Percentiles rank a stretch among this genome's conserved stretches.
Evolutionary conservation across 2,797 vertebrate species (phyloP).

Genomic region (Melanotaenia parkinsoni): DNA sequence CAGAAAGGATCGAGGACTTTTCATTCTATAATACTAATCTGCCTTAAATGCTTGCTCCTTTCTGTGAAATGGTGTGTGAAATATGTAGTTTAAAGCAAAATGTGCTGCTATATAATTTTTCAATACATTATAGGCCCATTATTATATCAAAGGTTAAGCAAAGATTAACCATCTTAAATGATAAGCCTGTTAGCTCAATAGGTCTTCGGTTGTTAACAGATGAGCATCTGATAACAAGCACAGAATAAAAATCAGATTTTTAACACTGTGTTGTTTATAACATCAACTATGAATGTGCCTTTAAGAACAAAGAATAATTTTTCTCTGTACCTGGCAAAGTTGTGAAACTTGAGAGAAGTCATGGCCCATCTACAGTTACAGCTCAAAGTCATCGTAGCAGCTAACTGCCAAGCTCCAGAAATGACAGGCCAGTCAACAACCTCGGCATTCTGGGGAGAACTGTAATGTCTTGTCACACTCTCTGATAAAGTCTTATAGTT

Average conservation of each 20-base stretch:
- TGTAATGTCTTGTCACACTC: neutral
- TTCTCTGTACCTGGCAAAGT: constrained; percentile 3
- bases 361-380: neutral
- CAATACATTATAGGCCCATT: too few species aligned
- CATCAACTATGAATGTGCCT: neutral
- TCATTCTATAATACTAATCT: too few species aligned
- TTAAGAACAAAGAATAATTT: neutral
- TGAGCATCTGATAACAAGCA: neutral
- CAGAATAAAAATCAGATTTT: neutral
- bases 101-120: too few species aligned
- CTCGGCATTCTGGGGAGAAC: neutral
- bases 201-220: neutral
- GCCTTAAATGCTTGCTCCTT: too few species aligned
- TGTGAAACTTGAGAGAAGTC: neutral
- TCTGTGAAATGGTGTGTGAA: too few species aligned
- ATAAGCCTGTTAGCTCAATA: neutral
- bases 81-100: too few species aligned
- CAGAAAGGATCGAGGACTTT: too few species aligned
- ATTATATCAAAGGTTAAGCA: too few species aligned
- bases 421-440: neutral
- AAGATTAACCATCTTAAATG: neutral
- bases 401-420: constrained; percentile 1
- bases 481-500: neutral
- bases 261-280: neutral
- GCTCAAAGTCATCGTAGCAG: constrained; percentile 6